Conservation (phyloP, 1,140 invertebrate species). For the Polypedilum pembai region DNA sequence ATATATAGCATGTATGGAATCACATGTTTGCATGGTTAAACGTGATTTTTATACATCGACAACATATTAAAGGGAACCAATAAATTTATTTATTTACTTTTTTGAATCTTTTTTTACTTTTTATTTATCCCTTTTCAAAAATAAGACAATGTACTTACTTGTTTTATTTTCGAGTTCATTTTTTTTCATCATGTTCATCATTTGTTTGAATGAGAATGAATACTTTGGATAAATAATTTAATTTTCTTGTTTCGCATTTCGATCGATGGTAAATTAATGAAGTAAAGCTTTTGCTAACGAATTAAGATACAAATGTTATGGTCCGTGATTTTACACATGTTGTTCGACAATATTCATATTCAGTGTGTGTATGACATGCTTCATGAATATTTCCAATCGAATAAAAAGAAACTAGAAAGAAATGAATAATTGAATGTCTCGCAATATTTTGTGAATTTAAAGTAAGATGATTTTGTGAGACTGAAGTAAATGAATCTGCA, state of each 20-base stretch:
- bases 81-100: slow-evolving; percentile 12
- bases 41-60: background rate
- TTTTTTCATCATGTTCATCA: background rate
- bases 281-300: background rate
- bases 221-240: background rate
- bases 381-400: too few species aligned
- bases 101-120: background rate
- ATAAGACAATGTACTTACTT: background rate
- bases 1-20: background rate
- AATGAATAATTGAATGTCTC: slow-evolving; percentile 12
- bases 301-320: background rate
- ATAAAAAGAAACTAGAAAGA: background rate
- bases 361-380: too few species aligned
- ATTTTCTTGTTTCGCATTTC: background rate
- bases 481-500: background rate
- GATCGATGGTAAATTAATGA: slow-evolving; percentile 11
- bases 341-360: too few species aligned
- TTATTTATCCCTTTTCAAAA: too few species aligned
- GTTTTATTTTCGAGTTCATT: background rate
- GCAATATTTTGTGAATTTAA: background rate
- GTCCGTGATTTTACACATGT: too few species aligned
- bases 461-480: background rate
- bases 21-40: slow-evolving; percentile 17
- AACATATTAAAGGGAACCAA: background rate
- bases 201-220: background rate